A percentile compares a stretch with the other conserved stretches of the same genome.
phyloP scores from a whole-genome alignment of 2,888 invertebrate species.

The Entomobrya multifasciata region DNA sequence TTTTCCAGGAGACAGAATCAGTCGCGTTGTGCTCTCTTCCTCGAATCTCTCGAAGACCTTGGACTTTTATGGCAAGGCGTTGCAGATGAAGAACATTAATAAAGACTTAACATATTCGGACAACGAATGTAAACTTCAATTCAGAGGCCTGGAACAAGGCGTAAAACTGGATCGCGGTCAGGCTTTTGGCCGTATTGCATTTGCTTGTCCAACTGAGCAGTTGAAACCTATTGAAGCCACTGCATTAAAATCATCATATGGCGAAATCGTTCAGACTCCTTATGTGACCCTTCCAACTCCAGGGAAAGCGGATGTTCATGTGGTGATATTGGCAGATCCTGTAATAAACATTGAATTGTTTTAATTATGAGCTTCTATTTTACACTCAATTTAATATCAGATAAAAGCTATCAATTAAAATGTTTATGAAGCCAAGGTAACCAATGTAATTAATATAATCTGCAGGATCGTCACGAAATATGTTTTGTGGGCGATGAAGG shows the following conservation, averaged over 20 bases:
- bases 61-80: conserved; percentile 91
- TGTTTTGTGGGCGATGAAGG: too few species aligned
- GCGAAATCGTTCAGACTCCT: conserved; percentile 91
- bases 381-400: too few species aligned
- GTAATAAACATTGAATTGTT: too few species aligned
- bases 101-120: conserved; percentile 80
- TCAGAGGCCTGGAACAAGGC: conserved; percentile 83
- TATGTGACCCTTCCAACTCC: conserved; percentile 97
- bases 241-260: conserved; percentile 85
- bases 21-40: conserved; percentile 87
- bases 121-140: conserved; percentile 46
- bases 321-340: conserved; percentile 97
- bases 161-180: conserved; percentile 89
- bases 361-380: too few species aligned
- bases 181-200: conserved; percentile 97
- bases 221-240: conserved; percentile 89
- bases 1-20: conserved; percentile 52
- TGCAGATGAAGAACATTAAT: conserved; percentile 88
- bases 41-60: conserved; percentile 89
- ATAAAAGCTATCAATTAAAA: too few species aligned
- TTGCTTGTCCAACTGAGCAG: conserved; percentile 90
- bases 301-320: conserved; percentile 97
- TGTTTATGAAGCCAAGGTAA: too few species aligned
- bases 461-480: too few species aligned
- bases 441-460: too few species aligned